Conservation (phyloP, 2,888 invertebrate genomes). For the Argyresthia goedartella region DNA sequence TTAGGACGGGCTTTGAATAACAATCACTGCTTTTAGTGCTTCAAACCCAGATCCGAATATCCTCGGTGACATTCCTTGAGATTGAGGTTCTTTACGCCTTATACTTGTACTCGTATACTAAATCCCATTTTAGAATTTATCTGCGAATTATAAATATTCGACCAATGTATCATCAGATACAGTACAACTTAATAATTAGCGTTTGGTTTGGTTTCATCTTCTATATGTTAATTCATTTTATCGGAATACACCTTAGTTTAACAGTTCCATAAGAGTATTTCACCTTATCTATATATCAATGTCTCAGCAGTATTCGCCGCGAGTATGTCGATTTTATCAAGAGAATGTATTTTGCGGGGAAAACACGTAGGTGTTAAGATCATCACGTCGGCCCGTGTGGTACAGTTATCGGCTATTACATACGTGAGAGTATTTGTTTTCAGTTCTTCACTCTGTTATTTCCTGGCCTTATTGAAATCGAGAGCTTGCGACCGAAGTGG, state of each 20-base stretch:
- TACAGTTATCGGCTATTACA: conserved; percentile 35
- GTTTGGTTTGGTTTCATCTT: too few species aligned
- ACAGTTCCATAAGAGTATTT: too few species aligned
- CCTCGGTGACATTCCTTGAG: neutral
- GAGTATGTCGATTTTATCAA: conserved; percentile 3
- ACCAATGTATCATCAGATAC: too few species aligned
- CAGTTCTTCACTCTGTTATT: neutral
- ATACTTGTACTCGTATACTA: too few species aligned
- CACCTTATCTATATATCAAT: too few species aligned
- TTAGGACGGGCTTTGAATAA: conserved; percentile 45
- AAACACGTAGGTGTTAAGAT: conserved; percentile 34
- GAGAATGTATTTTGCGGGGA: conserved; percentile 19
- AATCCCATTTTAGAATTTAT: too few species aligned
- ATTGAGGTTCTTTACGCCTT: neutral
- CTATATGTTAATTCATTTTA: too few species aligned
- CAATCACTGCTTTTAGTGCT: conserved; percentile 26
- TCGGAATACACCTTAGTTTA: too few species aligned
- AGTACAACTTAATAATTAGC: too few species aligned
- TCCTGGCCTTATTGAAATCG: neutral
- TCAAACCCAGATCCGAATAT: conserved; percentile 1
- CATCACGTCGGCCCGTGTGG: conserved; percentile 42
- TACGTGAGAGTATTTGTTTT: conserved; percentile 63
- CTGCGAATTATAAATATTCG: too few species aligned
- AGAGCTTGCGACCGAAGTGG: neutral
- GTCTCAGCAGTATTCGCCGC: neutral